These are phyloP conservation scores for Oreochromis spilurus DNA, from an alignment of 2,113 vertebrate genomes.

Conservation along the genomic window DNA sequence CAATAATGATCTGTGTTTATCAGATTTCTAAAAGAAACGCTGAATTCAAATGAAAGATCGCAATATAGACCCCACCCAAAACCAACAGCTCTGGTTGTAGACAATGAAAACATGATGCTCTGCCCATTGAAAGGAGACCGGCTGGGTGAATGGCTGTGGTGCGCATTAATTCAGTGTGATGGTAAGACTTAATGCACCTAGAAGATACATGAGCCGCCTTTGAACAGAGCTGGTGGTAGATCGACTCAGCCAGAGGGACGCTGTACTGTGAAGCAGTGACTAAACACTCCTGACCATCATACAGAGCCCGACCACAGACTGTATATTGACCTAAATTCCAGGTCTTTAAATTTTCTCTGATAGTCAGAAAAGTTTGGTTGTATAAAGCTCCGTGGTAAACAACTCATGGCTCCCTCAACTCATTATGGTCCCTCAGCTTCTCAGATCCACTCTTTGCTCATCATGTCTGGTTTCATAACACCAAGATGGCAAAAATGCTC, in stretches of 20 bases:
- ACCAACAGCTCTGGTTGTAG: neutral
- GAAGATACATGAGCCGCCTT: accelerated
- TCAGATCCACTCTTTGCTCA: neutral
- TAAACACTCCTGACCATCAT: neutral
- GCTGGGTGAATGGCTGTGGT: neutral
- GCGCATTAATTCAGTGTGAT: neutral
- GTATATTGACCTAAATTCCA: neutral
- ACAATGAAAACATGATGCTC: neutral
- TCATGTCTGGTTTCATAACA: neutral
- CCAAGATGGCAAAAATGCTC: neutral
- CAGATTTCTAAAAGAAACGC: neutral
- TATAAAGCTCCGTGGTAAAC: neutral
- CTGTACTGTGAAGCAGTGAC: neutral
- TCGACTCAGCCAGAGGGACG: neutral
- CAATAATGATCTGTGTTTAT: neutral
- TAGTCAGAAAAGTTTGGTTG: neutral
- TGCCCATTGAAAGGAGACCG: neutral
- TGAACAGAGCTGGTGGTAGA: neutral
- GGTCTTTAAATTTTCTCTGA: neutral
- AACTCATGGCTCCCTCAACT: neutral
- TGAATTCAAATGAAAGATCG: neutral
- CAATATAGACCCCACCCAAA: neutral
- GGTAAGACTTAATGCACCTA: neutral
- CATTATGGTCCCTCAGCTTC: neutral
- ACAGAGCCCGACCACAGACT: neutral